Conservation (phyloP, 2,113 vertebrate genomes). For the Raja brachyura region DNA sequence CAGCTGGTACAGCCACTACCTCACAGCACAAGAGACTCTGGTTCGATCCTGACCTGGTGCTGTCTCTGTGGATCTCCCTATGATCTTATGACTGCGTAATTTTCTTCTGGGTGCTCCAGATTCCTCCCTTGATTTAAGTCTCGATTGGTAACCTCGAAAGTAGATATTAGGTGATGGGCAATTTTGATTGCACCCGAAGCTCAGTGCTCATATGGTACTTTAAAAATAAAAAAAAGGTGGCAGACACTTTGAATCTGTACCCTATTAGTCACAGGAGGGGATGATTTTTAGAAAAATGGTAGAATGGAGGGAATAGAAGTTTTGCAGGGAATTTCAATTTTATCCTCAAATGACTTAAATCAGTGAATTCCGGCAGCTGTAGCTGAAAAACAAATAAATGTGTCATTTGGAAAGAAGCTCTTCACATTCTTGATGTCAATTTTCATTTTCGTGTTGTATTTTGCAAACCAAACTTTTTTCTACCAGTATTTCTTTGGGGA, state of each 20-base stretch:
- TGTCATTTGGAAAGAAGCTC: background rate
- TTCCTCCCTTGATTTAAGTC: too few species aligned
- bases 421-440: background rate
- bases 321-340: background rate
- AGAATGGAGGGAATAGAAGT: background rate
- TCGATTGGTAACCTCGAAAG: background rate
- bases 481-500: too few species aligned
- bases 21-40: too few species aligned
- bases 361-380: background rate
- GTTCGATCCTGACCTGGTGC: too few species aligned
- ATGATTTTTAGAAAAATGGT: background rate
- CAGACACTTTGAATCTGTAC: background rate
- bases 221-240: background rate
- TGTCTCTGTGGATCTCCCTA: too few species aligned
- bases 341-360: background rate
- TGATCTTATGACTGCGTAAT: too few species aligned
- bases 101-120: too few species aligned
- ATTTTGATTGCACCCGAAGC: background rate
- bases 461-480: too few species aligned
- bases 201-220: background rate
- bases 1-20: too few species aligned
- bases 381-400: background rate
- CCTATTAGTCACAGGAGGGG: background rate
- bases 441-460: background rate
- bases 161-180: background rate